These are phyloP conservation scores for Bombus vancouverensis DNA, from an alignment of 1,140 invertebrate genomes.

Conservation along the genomic window DNA sequence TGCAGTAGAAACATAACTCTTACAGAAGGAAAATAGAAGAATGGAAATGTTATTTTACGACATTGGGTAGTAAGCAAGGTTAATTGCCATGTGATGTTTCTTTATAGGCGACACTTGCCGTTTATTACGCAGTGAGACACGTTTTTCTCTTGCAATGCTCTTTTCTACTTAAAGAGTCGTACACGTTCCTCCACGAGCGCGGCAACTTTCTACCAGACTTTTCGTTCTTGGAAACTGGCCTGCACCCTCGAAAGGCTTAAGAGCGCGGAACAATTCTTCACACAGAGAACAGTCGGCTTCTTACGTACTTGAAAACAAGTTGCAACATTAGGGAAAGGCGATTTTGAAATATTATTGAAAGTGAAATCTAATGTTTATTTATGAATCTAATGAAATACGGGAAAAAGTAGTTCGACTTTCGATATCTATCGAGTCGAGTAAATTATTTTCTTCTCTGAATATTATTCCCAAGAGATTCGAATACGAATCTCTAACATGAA, in stretches of 20 bases:
- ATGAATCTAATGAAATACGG: not conserved
- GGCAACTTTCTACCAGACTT: not conserved
- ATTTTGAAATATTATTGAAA: not conserved
- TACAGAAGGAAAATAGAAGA: not conserved
- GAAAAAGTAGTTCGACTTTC: not conserved
- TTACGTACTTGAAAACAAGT: not conserved
- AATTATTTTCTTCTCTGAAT: no score
- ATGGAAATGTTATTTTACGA: not conserved
- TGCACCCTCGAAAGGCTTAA: not conserved
- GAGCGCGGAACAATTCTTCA: not conserved
- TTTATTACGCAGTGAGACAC: not conserved
- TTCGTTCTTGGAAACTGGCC: not conserved
- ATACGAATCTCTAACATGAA: no score
- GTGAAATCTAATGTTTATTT: not conserved
- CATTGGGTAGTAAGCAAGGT: not conserved
- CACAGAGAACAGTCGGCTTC: not conserved
- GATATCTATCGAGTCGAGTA: no score
- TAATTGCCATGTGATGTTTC: slow-evolving; percentile 2
- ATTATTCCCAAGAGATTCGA: no score
- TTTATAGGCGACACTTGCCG: not conserved
- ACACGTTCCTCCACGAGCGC: not conserved
- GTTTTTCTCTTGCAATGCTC: slow-evolving; percentile 10
- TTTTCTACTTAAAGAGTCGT: slow-evolving; percentile 6
- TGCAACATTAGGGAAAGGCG: not conserved
- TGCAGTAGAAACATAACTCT: not conserved